Evolutionary conservation across 2,797 vertebrate species (phyloP), one percentile per base, ranked within the genome.

Genomic region (Huso huso): DNA sequence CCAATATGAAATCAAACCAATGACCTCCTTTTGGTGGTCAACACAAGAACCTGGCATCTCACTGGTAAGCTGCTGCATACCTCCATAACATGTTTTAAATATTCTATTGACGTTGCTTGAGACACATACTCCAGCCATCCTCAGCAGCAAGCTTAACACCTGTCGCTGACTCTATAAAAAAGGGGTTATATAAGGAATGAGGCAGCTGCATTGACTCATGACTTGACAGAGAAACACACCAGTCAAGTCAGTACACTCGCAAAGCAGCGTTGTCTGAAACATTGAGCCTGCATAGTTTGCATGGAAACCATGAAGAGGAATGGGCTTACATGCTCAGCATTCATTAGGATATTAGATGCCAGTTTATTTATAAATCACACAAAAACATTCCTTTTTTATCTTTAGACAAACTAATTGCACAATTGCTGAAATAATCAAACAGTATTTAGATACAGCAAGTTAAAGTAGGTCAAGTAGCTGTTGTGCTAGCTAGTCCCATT

Each of bases 131-230:
- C 11, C 15, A 62, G 13, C 13, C 10, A 9, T 64, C 62, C 74
- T 49, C 11, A 48, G 72, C 72, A 71, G 72, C 85, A n/a, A 37
- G 13, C 48, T 62, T n/a, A 23, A 62, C 61, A 89, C 84, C 86
- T 90, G 87, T 86, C 78, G 66, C 64, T 18, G 69, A 7, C 59
- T 23, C 3, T 62, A 49, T 63, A 13, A 62, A 62, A 62, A 71
- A 72, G 52, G 50, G 68, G 48, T 62, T 15, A 65, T 68, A 66
- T 74, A 73, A 78, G 76, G 76, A 80, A 79, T 73, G 64, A 53
- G 72, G 74, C 87, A 89, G 87, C 86, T 89, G 84, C 71, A 76
- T 67, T 76, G 61, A 18, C 11, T 62, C 61, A 58, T 1, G 23
- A 18, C 55, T 58, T n/a, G 12, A n/a, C 55, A 58, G 10, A 58